Evolutionary conservation across 64 coral and sea anemone genomes (phyloP).

Genomic region (Acropora yongei): DNA sequence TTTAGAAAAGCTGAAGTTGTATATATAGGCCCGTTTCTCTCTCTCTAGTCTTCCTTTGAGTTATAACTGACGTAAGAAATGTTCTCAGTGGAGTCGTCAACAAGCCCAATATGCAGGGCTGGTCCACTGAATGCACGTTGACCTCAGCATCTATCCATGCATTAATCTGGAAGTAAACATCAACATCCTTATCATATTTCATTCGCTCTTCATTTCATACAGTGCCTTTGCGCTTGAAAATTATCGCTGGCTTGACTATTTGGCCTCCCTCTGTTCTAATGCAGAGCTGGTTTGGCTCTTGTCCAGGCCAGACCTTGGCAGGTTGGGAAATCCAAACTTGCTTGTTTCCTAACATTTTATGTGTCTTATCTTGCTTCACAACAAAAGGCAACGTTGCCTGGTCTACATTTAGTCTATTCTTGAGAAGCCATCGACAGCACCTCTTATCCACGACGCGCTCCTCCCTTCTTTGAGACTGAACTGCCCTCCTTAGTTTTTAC

Average conservation of each 20-base stretch:
- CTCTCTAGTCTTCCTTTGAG: no score
- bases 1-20: no score
- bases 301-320: conserved; percentile 25
- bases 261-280: no score
- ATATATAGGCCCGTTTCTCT: no score
- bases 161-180: conserved; percentile 49
- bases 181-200: conserved; percentile 36
- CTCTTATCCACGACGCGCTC: conserved; percentile 12
- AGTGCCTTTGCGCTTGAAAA: conserved; percentile 6
- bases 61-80: no score
- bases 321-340: conserved; percentile 48
- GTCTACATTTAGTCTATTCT: no score
- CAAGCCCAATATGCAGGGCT: conserved; percentile 21
- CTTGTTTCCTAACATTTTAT: conserved; percentile 3
- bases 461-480: conserved; percentile 60
- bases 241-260: no score
- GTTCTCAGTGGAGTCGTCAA: no score
- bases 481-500: conserved; percentile 27
- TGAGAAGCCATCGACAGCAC: conserved; percentile 1
- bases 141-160: conserved; percentile 57
- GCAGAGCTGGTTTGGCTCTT: no score
- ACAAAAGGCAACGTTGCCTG: conserved; percentile 14
- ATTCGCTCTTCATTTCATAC: conserved; percentile 17
- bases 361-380: conserved; percentile 59
- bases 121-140: conserved; percentile 46